phyloP scores from a whole-genome alignment of 2,113 vertebrate genomes.

The Callionymus lyra region DNA sequence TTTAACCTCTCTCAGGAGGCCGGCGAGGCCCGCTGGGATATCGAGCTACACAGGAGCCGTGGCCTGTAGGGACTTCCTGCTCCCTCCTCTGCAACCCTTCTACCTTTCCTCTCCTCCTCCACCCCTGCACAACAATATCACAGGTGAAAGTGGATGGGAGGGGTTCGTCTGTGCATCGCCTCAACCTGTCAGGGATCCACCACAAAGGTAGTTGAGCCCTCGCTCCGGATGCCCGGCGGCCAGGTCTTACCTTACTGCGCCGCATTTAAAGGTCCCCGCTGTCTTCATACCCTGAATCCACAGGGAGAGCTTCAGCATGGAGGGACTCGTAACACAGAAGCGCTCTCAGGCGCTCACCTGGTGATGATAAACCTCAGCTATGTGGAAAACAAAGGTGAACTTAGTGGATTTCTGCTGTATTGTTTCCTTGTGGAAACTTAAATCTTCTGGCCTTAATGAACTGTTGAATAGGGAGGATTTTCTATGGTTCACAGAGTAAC shows the following conservation, averaged over 20 bases:
- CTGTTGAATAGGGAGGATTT: constrained; percentile 59
- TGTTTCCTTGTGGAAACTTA: constrained; percentile 60
- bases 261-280: constrained; percentile 43
- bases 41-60: constrained; percentile 56
- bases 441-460: constrained; percentile 60
- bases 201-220: constrained; percentile 55
- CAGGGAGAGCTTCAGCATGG: constrained; percentile 41
- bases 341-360: constrained; percentile 55
- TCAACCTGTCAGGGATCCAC: constrained; percentile 57
- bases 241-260: constrained; percentile 54
- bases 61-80: constrained; percentile 55
- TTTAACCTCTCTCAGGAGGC: constrained; percentile 65
- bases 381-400: constrained; percentile 63
- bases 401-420: constrained; percentile 55
- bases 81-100: constrained; percentile 42
- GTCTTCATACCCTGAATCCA: constrained; percentile 37
- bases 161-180: constrained; percentile 44
- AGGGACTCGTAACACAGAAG: constrained; percentile 42
- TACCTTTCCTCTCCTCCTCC: constrained; percentile 21
- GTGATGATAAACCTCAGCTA: constrained; percentile 62
- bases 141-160: constrained; percentile 67
- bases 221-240: constrained; percentile 49
- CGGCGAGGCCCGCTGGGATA: constrained; percentile 57
- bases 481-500: constrained; percentile 50
- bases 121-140: constrained; percentile 53